phyloP scores from a whole-genome alignment of 2,888 invertebrate species.

The Caenorhabditis becei region DNA sequence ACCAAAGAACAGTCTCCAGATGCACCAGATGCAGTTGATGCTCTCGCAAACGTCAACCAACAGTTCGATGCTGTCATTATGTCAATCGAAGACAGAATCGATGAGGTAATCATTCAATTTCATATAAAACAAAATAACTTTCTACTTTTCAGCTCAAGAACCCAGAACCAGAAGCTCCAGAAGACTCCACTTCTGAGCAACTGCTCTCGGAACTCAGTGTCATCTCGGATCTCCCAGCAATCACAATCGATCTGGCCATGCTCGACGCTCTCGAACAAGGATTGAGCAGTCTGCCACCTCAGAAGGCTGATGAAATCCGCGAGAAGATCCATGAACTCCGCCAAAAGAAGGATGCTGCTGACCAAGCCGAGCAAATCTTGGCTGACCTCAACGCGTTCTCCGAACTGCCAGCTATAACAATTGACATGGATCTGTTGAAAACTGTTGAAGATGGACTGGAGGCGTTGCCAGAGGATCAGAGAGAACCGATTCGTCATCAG shows the following conservation, averaged over 20 bases:
- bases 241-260: conserved; percentile 20
- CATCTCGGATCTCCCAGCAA: conserved; percentile 18
- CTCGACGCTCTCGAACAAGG: conserved; percentile 35
- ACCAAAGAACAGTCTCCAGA: conserved; percentile 57
- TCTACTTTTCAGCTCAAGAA: conserved; percentile 18
- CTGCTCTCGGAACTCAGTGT: conserved; percentile 24
- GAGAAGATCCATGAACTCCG: conserved; percentile 26
- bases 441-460: neutral
- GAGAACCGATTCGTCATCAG: conserved; percentile 8
- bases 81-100: conserved; percentile 55
- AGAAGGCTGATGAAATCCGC: conserved; percentile 10
- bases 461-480: conserved; percentile 16
- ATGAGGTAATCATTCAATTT: conserved; percentile 15
- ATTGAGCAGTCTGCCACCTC: conserved; percentile 16
- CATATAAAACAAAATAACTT: neutral
- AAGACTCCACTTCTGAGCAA: conserved; percentile 11
- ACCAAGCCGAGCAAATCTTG: conserved; percentile 21
- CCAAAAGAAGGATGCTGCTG: conserved; percentile 9
- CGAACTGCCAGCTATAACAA: conserved; percentile 11
- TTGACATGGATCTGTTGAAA: conserved; percentile 20
- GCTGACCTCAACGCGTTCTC: conserved; percentile 15
- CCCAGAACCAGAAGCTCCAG: conserved; percentile 10
- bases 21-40: conserved; percentile 51
- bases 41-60: conserved; percentile 59
- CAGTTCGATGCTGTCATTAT: conserved; percentile 49